Evolutionary conservation across 2,113 vertebrate species (phyloP), one percentile per base, ranked within the genome.

Genomic region (Phalacrocorax brasilianus): DNA sequence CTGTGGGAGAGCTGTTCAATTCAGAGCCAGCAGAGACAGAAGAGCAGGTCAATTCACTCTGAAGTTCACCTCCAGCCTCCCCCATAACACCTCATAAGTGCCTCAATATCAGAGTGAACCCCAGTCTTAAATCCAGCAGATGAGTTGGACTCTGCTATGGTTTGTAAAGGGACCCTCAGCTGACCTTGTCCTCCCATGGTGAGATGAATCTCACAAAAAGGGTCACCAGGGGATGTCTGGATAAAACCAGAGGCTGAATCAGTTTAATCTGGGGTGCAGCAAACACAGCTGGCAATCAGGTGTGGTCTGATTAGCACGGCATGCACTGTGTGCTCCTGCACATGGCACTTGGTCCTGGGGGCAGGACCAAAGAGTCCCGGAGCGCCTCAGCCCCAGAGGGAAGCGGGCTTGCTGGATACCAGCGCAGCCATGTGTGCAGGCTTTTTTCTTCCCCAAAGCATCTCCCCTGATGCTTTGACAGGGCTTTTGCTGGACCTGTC

Each of bases 361-460:
- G 8, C 30, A 40, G 47, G 35, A 26, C 4, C 0, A 1, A 49
- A 33, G 4, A 24, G 17, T 52, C 35, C 23, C 44, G 24, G 26
- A 12, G 38, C 30, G 77, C 30, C 59, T 26, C 8, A 10, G 52
- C 22, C 52, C 7, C 45, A 21, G 40, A 42, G 13, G 28, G 35
- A 6, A 45, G 35, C 9, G 20, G 19, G 18, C 11, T 73, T 45
- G 47, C 11, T 68, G 72, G 47, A 17, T 38, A 26, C 49, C 26
- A 53, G 52, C 0, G 5, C 20, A 44, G 33, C 23, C 55, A 13
- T 23, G 16, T 12, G 2, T 6, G 21, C 28, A 63, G 15, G 10
- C 47, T 65, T 68, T 78, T 52, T 62, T 40, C 47, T 35, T 55
- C 30, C 68, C 47, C 66, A n/a, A 49, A 53, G 5, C 52, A 50